Evolutionary conservation across 2,888 invertebrate species (phyloP).

Genomic region (Platerodrilus igneus): DNA sequence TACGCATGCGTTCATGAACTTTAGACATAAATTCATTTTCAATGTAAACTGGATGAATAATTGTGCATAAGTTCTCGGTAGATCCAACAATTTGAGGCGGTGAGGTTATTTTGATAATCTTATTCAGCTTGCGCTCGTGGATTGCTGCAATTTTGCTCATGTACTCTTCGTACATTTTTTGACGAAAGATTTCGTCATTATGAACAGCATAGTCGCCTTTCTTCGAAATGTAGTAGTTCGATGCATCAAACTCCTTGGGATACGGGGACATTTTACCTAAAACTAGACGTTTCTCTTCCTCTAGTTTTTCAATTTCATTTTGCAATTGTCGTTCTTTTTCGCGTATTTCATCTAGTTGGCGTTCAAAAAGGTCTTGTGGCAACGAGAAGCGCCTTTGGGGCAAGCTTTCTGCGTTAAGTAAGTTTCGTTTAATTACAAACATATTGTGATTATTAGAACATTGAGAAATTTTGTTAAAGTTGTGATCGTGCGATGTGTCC

Average conservation of each 20-base stretch:
- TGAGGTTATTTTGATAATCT: slow-evolving; percentile 74
- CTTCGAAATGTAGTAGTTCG: slow-evolving; percentile 48
- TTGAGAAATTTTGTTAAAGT: too few relatives aligned
- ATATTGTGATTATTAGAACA: too few relatives aligned
- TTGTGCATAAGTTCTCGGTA: slow-evolving; percentile 21
- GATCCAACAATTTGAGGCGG: slow-evolving; percentile 47
- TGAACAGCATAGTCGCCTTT: slow-evolving; percentile 49
- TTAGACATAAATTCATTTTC: slow-evolving; percentile 74
- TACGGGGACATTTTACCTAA: slow-evolving; percentile 41
- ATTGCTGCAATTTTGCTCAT: slow-evolving; percentile 72
- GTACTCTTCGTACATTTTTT: slow-evolving; percentile 82
- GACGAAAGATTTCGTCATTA: slow-evolving; percentile 54
- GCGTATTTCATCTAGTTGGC: slow-evolving; percentile 61
- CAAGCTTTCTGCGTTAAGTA: too few relatives aligned
- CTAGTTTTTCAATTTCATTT: slow-evolving; percentile 59
- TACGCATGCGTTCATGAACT: slow-evolving; percentile 67
- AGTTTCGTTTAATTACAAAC: too few relatives aligned
- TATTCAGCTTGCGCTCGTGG: slow-evolving; percentile 71
- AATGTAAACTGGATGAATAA: slow-evolving; percentile 52
- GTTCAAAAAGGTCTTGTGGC: slow-evolving; percentile 60
- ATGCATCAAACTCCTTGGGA: slow-evolving; percentile 48
- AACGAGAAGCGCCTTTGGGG: slow-evolving; percentile 53
- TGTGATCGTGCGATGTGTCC: too few relatives aligned
- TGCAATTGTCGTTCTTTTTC: slow-evolving; percentile 66
- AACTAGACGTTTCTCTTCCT: slow-evolving; percentile 52